A percentile compares a stretch with the other conserved stretches of the same genome.
Conservation (phyloP, 2,797 vertebrate genomes). For the Epinephelus malabaricus region DNA sequence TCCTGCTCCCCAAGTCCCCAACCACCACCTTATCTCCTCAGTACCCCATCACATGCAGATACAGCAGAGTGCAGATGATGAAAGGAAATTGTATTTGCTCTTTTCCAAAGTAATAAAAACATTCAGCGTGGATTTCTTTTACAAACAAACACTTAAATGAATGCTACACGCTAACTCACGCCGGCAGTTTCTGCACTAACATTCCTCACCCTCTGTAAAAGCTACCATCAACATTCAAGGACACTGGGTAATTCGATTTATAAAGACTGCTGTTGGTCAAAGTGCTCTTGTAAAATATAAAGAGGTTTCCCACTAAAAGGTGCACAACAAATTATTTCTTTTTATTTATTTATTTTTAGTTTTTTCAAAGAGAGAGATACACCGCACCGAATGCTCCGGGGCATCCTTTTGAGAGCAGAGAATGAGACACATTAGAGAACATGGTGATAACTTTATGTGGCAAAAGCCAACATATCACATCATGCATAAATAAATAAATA, state of each 20-base stretch:
- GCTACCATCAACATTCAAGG: slow-evolving; percentile 56
- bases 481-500: slow-evolving; percentile 40
- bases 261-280: slow-evolving; percentile 56
- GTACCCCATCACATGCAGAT: slow-evolving; percentile 15
- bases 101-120: slow-evolving; percentile 34
- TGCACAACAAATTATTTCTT: slow-evolving; percentile 26
- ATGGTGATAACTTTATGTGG: neutral
- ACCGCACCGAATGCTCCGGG: neutral
- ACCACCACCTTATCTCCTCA: slow-evolving; percentile 26
- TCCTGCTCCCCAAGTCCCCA: slow-evolving; percentile 9
- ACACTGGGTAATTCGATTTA: slow-evolving; percentile 59
- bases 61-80: slow-evolving; percentile 13
- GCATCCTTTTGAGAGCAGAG: slow-evolving; percentile 32
- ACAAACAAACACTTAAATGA: slow-evolving; percentile 22
- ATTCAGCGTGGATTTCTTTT: slow-evolving; percentile 17
- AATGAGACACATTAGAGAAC: slow-evolving; percentile 25
- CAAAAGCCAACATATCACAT: slow-evolving; percentile 9
- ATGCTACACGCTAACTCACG: neutral
- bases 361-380: slow-evolving; percentile 19
- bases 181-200: slow-evolving; percentile 21
- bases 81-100: slow-evolving; percentile 39
- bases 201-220: slow-evolving; percentile 38
- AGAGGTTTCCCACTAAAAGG: slow-evolving; percentile 46
- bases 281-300: slow-evolving; percentile 49
- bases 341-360: neutral